phyloP scores from a whole-genome alignment of 2,888 invertebrate genomes.

The Ypsolopha sequella region DNA sequence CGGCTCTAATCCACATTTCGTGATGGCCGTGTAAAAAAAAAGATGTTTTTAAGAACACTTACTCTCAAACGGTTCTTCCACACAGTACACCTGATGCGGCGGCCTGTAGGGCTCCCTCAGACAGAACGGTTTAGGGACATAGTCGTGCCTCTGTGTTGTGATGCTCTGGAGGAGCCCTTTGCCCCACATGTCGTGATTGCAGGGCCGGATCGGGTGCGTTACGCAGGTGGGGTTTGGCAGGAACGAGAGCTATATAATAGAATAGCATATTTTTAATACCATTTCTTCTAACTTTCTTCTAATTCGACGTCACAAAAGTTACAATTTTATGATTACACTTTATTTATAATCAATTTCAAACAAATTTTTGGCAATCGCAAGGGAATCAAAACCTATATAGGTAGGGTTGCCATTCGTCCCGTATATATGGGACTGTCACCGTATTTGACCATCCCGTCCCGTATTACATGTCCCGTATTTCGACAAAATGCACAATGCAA shows the following conservation, averaged over 20 bases:
- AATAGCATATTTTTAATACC: no score
- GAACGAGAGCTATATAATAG: constrained; percentile 52
- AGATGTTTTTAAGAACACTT: constrained; percentile 11
- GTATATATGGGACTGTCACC: no score
- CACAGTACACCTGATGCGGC: constrained; percentile 30
- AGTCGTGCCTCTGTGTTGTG: constrained; percentile 82
- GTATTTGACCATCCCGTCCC: no score
- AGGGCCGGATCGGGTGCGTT: constrained; percentile 72
- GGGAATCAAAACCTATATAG: no score
- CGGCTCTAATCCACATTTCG: neutral
- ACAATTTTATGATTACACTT: no score
- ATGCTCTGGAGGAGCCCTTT: constrained; percentile 78
- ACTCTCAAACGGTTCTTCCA: constrained; percentile 52
- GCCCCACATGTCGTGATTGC: constrained; percentile 73
- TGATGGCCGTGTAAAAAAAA: neutral
- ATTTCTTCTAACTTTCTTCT: no score
- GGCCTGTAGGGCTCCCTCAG: constrained; percentile 41
- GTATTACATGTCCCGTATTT: no score
- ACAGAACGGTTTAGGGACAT: constrained; percentile 70
- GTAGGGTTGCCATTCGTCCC: no score
- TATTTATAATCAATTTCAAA: no score
- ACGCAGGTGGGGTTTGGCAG: constrained; percentile 66
- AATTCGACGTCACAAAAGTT: no score
- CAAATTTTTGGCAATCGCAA: no score
- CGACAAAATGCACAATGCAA: no score